These are phyloP conservation scores for Meloidogyne floridensis DNA, from an alignment of 1,140 invertebrate species.

Conservation along the genomic window DNA sequence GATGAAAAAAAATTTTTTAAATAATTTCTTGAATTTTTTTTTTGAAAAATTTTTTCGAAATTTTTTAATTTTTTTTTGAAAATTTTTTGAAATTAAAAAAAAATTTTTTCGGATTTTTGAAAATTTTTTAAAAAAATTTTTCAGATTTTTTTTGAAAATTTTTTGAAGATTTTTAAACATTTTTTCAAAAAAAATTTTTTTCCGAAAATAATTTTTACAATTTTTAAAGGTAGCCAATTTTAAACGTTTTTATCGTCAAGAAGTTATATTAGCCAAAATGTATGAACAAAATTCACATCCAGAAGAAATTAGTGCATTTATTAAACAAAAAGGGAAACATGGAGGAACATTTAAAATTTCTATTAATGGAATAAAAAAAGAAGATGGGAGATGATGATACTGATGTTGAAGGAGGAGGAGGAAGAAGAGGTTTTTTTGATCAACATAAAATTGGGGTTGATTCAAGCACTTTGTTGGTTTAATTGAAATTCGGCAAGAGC, in stretches of 20 bases:
- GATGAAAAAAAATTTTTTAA: conserved; percentile 79
- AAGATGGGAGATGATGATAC: conserved; percentile 6
- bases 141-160: too few relatives aligned
- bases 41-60: neutral
- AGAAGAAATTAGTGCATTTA: conserved; percentile 15
- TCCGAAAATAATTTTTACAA: conserved; percentile 19
- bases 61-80: conserved; percentile 6
- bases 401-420: conserved; percentile 10
- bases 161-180: neutral
- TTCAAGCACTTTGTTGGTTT: neutral
- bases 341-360: neutral
- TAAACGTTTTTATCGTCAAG: conserved; percentile 65
- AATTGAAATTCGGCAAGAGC: neutral
- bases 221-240: conserved; percentile 59
- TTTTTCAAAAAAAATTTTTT: conserved; percentile 1
- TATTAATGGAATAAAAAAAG: neutral
- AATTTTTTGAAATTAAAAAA: conserved; percentile 23
- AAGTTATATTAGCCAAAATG: conserved; percentile 59
- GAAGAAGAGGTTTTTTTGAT: neutral
- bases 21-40: too few relatives aligned
- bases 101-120: too few relatives aligned
- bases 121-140: too few relatives aligned
- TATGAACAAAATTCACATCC: conserved; percentile 65
- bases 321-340: neutral
- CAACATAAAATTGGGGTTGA: neutral